Base-by-base conservation (phyloP, 2,797 vertebrate species). In the Spatula versicolor region DNA sequence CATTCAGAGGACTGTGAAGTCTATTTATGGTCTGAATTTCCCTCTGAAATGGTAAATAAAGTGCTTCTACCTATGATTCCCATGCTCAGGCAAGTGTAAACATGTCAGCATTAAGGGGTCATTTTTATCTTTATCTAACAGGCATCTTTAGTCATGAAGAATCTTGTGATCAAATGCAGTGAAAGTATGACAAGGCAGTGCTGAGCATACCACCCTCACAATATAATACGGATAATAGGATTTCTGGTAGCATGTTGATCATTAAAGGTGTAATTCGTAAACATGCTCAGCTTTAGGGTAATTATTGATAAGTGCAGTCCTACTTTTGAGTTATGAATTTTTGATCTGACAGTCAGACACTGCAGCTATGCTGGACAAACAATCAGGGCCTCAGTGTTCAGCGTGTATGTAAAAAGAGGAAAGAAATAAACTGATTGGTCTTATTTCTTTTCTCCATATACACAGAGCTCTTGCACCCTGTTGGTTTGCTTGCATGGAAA, bases 321-420 rank as follows among this genome's bases (percentile, higher is more conserved):
- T 14, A 35, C 6, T 89, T 85, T 39, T 73, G 48, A 71, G 37
- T 22, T 55, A 37, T 33, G 66, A 77, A 71, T 21, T 63, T 13
- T 28, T 77, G 26, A 58, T 68, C 17, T 62, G 63, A 35, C 55
- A 46, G 11, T 33, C 62, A 50, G 23, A 8, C 10, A 22, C 19
- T 48, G 37, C 59, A 83, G 68, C 33, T 83, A 71, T 66, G 31
- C 33, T 74, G 52, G 33, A 77, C 23, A 46, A 59, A 46, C 6
- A 45, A 62, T 25, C 0, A 0, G 77, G 41, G 28, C 11, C 46
- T 50, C 20, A 75, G 5, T 6, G 21, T 37, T 62, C 35, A 33
- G 12, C 15, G 11, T 72, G 11, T 14, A 28, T 18, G 26, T 23
- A 54, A 59, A 82, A 85, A 52, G 31, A 33, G 6, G 26, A 77